Evolutionary conservation across 2,113 vertebrate species (phyloP).

Genomic region (Hystrix cristata): DNA sequence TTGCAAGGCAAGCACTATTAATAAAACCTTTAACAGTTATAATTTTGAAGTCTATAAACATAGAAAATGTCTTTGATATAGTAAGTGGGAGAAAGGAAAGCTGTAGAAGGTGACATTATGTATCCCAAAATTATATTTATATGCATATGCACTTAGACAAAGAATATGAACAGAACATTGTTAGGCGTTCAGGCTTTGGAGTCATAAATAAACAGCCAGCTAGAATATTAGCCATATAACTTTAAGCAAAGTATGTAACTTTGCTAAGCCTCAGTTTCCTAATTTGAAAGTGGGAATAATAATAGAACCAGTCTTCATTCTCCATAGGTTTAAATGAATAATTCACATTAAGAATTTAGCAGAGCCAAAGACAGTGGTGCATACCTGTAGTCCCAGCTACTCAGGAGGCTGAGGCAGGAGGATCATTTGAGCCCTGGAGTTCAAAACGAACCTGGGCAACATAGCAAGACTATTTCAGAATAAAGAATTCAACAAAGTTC

Average conservation of each 20-base stretch:
- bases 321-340: constrained; percentile 57
- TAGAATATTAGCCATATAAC: background rate
- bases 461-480: background rate
- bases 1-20: no score
- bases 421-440: background rate
- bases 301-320: background rate
- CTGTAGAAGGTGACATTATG: background rate
- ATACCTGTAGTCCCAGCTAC: background rate
- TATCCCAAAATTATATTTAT: background rate
- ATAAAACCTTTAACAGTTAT: background rate
- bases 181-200: constrained; percentile 1
- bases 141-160: background rate
- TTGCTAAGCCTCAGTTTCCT: constrained; percentile 37
- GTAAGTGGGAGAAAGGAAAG: background rate
- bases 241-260: background rate
- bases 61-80: background rate
- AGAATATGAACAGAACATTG: constrained; percentile 4
- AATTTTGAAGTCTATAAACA: background rate
- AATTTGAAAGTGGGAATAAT: constrained; percentile 22
- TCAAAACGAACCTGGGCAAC: background rate
- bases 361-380: background rate
- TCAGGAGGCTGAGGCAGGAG: background rate
- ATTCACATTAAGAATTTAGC: background rate
- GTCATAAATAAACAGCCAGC: background rate
- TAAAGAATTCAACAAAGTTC: constrained; percentile 33